Base-by-base conservation (phyloP, 2,113 vertebrate species). In the Salvelinus fontinalis region DNA sequence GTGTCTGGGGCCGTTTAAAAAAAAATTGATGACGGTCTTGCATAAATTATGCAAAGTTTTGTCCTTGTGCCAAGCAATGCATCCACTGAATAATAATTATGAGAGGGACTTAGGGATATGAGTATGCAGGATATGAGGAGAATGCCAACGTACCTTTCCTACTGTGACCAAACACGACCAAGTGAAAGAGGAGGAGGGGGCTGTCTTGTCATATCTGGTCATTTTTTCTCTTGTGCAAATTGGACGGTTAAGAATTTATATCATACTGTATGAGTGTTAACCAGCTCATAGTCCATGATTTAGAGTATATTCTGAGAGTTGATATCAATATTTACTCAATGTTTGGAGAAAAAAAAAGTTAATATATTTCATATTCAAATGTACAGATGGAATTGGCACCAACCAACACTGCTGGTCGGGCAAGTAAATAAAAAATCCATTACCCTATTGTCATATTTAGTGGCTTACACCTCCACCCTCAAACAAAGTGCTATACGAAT, bases 41-140 rank as follows among this genome's bases (percentile, higher is more conserved):
- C 92, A 95, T 93, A 95, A 95, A 95, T 93, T 93, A 94, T 92
- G 91, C 83, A 92, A 94, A 94, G 94, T 90, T 91, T 88, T 93
- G 91, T 94, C 92, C 89, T 89, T 94, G 84, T 92, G 93, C 90
- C 93, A 93, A 92, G 86, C 86, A 88, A 85, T 86, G 88, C 89
- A 91, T 88, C 91, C 76, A 22, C 73, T 92, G 94, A 94, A 94
- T 93, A 91, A 87, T 89, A 94, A 95, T 83, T 81, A 93, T 89
- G 48, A 71, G 79, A 81, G 86, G 85, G 85, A 79, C 83, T 90
- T 68, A n/a, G 84, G 89, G 86, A 90, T 51, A 34, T 5, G 1
- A 86, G 82, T 80, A 85, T 86, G 84, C 79, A 79, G 82, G 81
- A 84, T 87, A 87, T 80, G 81, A 85, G 81, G 81, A 81, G 76